Conservation (phyloP, 1,140 invertebrate genomes). For the Danaus melanippus region DNA sequence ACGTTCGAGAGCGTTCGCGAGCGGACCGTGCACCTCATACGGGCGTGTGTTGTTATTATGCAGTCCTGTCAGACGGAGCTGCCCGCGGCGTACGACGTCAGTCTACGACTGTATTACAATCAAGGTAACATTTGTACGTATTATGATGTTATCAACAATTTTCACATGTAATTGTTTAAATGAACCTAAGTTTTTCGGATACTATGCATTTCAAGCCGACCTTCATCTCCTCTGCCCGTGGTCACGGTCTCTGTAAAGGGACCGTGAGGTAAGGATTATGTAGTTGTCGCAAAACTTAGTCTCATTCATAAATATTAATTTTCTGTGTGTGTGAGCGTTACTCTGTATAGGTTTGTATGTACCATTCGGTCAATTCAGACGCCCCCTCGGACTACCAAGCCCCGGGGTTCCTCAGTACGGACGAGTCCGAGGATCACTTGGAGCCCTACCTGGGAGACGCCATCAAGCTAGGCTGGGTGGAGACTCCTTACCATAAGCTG, state of each 20-base stretch:
- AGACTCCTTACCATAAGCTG: constrained; percentile 38
- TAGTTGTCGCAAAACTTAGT: no score
- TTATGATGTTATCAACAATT: background rate
- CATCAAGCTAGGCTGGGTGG: constrained; percentile 34
- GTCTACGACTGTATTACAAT: constrained; percentile 52
- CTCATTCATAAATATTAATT: no score
- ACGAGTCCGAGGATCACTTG: constrained; percentile 30
- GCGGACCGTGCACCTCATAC: constrained; percentile 34
- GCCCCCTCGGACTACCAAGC: constrained; percentile 51
- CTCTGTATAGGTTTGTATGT: no score
- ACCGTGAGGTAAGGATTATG: no score
- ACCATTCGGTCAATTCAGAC: constrained; percentile 18
- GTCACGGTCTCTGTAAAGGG: no score
- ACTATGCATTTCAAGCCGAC: no score
- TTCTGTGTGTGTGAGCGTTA: no score
- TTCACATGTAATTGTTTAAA: no score
- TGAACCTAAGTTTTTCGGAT: no score
- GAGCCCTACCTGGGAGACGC: constrained; percentile 10
- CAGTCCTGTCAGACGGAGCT: constrained; percentile 28
- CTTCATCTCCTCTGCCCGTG: no score
- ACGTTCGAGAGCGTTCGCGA: constrained; percentile 37
- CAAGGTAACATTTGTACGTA: constrained; percentile 34
- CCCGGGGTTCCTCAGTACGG: constrained; percentile 28
- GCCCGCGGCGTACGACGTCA: constrained; percentile 33
- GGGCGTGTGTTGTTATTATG: constrained; percentile 36